Conservation (phyloP, 2,888 invertebrate species). For the Drosophila prolongata region DNA sequence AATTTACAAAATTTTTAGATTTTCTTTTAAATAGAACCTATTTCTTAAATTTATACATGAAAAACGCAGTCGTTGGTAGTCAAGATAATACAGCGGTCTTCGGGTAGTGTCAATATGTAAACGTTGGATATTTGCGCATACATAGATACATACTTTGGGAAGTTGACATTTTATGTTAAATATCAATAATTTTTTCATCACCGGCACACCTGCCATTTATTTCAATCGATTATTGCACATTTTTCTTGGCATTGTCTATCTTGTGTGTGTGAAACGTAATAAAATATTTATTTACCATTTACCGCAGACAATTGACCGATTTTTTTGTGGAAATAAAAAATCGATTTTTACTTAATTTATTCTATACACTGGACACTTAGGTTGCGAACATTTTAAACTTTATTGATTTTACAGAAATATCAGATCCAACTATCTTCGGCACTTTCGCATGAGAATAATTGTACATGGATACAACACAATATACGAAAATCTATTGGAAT, state of each 20-base stretch:
- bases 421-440: conserved; percentile 19
- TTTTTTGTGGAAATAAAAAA: conserved; percentile 10
- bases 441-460: conserved; percentile 26
- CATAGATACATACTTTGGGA: conserved; percentile 30
- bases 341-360: conserved; percentile 20
- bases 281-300: conserved; percentile 38
- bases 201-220: conserved; percentile 21
- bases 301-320: conserved; percentile 7
- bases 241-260: not conserved
- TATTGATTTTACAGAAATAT: conserved; percentile 8
- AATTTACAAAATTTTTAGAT: not conserved
- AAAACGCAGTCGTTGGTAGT: not conserved
- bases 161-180: conserved; percentile 34
- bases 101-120: conserved; percentile 26
- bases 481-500: conserved; percentile 37
- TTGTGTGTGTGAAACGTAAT: conserved; percentile 15
- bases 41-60: not conserved
- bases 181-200: conserved; percentile 28
- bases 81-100: conserved; percentile 20
- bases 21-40: not conserved
- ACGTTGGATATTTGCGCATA: conserved; percentile 20
- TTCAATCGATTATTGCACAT: conserved; percentile 17
- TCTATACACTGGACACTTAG: conserved; percentile 35
- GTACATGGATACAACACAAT: conserved; percentile 33
- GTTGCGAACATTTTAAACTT: conserved; percentile 22